Conservation (phyloP, 2,888 invertebrate genomes). For the Drosophila macrospina region DNA sequence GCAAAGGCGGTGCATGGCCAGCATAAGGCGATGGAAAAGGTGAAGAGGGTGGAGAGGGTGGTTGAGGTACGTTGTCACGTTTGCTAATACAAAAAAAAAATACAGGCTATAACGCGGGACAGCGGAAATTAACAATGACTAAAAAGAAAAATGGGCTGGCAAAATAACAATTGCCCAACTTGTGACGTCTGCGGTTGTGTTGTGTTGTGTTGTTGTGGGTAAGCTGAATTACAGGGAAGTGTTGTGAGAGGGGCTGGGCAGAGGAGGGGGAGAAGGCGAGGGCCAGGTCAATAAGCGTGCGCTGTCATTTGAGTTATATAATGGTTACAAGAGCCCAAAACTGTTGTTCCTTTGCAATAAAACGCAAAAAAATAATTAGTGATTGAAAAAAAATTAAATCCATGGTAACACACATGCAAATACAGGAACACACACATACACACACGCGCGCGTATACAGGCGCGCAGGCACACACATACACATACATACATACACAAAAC, state of each 20-base stretch:
- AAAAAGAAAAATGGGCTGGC: constrained; percentile 35
- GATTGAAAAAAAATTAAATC: constrained; percentile 1
- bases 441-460: constrained; percentile 4
- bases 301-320: constrained; percentile 66
- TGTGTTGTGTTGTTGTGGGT: constrained; percentile 9
- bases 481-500: constrained; percentile 32
- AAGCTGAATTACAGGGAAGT: neutral
- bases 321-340: constrained; percentile 44
- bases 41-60: constrained; percentile 10
- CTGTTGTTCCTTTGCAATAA: constrained; percentile 7
- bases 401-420: constrained; percentile 16
- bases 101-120: neutral
- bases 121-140: constrained; percentile 63
- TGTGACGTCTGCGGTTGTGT: constrained; percentile 19
- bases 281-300: constrained; percentile 59
- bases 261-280: neutral
- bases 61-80: constrained; percentile 9
- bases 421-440: constrained; percentile 1
- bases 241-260: neutral
- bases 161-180: constrained; percentile 48
- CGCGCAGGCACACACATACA: neutral
- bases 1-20: constrained; percentile 41
- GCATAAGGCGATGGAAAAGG: too few relatives aligned
- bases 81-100: constrained; percentile 19
- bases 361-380: neutral